These are phyloP conservation scores for Falco columbarius DNA, from an alignment of 2,797 vertebrate species.

Conservation along the genomic window DNA sequence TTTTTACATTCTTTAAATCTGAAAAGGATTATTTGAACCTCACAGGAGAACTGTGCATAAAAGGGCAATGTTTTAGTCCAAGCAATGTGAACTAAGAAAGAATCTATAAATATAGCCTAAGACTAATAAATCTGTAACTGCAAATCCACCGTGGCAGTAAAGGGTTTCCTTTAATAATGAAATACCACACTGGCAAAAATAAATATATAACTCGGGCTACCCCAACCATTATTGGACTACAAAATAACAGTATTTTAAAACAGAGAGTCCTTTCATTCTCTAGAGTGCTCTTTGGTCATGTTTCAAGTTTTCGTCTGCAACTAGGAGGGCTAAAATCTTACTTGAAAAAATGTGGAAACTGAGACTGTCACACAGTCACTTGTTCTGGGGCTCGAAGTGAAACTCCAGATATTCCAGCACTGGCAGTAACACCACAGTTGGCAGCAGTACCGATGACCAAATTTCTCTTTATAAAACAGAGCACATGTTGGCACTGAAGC, in stretches of 20 bases:
- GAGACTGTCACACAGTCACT: background rate
- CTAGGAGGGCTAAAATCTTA: background rate
- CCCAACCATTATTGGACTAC: background rate
- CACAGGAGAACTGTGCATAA: conserved; percentile 7
- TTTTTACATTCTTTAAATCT: conserved; percentile 22
- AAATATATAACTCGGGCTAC: conserved; percentile 23
- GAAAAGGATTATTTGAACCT: conserved; percentile 25
- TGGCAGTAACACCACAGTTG: background rate
- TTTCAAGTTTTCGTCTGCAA: conserved; percentile 19
- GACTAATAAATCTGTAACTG: conserved; percentile 56
- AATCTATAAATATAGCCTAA: conserved; percentile 42
- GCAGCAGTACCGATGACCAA: background rate
- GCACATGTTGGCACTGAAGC: background rate
- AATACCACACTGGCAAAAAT: conserved; percentile 47
- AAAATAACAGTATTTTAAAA: conserved; percentile 23
- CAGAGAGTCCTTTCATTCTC: conserved; percentile 21
- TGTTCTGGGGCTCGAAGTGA: background rate
- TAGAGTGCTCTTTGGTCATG: background rate
- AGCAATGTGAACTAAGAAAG: conserved; percentile 39
- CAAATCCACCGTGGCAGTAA: conserved; percentile 44
- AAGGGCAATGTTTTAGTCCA: conserved; percentile 29
- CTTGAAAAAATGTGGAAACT: background rate
- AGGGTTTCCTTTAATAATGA: conserved; percentile 56
- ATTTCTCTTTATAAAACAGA: conserved; percentile 34
- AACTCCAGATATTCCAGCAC: background rate